Evolutionary conservation across 1,140 invertebrate genomes (phyloP), one percentile per base, ranked within the genome.

Genomic region (Orchestia grillus): DNA sequence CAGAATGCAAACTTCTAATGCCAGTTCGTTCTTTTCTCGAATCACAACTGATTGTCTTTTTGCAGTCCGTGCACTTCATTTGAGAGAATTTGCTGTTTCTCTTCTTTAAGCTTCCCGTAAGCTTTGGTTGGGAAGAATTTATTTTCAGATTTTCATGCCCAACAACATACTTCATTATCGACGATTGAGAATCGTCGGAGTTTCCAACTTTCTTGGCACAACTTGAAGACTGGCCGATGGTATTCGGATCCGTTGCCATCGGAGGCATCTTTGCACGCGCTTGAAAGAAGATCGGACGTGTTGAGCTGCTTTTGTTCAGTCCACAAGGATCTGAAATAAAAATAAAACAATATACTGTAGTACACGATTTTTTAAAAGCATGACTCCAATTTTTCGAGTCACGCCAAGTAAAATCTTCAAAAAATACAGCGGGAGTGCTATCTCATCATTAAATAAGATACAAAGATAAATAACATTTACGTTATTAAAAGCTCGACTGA

Each of bases 41-140:
- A 15, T 91, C 88, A 91, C 88, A 91, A 42, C 88, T 91, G 41
- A 91, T 44, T 19, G 88, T 91, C 44, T 91, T 91, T 28, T 41
- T 91, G 88, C 88, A 91, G 28, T 44, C 41, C 0, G 41, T 44
- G 44, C 88, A 91, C 28, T 15, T 8, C 15, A 36, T 19, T 23
- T 77, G 62, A 77, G 62, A 77, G 1, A 28, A 77, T 23, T 36
- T 77, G 28, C 11, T 23, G 36, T 77, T 77, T 77, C 28, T 36
- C 1, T 53, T 53, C 19, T 77, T 77, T 3, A 36, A 91, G 44
- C 41, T 91, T 3, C 41, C 42, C 16, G 88, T 23, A 91, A 91
- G 41, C 41, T 44, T 91, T 8, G 42, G 11, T 91, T 44, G 88
- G 36, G 88, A 91, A 91, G 41, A 42, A 43, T 42, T 91, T 44